Percentiles rank a stretch among this genome's conserved stretches.
Conservation (phyloP, 2,888 invertebrate species). For the Stratiomys singularior region DNA sequence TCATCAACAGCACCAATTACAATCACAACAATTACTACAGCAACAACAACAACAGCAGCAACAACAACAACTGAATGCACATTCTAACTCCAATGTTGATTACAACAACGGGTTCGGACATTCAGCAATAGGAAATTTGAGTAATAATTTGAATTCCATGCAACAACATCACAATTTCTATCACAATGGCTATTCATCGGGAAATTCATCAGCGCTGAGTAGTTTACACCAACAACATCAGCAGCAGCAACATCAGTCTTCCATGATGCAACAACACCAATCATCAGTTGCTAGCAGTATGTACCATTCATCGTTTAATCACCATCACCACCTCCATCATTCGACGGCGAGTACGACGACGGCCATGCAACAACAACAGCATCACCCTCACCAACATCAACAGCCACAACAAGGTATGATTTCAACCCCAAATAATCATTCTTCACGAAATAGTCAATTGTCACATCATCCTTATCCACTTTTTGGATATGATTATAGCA, state of each 20-base stretch:
- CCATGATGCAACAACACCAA: constrained; percentile 42
- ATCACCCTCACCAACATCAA: constrained; percentile 48
- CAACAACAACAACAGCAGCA: constrained; percentile 51
- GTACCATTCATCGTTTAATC: constrained; percentile 33
- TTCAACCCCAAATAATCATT: constrained; percentile 29
- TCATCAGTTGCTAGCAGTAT: constrained; percentile 12
- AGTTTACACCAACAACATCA: neutral
- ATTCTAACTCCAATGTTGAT: neutral
- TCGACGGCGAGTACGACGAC: neutral
- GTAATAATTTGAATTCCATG: constrained; percentile 29
- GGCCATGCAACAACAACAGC: constrained; percentile 48
- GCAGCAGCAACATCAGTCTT: constrained; percentile 26
- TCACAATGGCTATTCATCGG: constrained; percentile 34
- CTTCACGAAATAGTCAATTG: constrained; percentile 34
- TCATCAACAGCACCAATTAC: constrained; percentile 49
- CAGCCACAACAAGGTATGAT: constrained; percentile 18
- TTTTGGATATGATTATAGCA: constrained; percentile 35
- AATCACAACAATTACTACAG: constrained; percentile 53
- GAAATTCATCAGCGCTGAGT: neutral
- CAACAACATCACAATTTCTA: constrained; percentile 42
- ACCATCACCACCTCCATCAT: constrained; percentile 25
- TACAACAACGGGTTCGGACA: constrained; percentile 22
- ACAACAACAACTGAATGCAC: neutral
- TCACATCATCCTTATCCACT: constrained; percentile 38
- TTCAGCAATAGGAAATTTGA: constrained; percentile 19